Base-by-base conservation (phyloP, 2,888 invertebrate genomes). In the Eilema sororculum region DNA sequence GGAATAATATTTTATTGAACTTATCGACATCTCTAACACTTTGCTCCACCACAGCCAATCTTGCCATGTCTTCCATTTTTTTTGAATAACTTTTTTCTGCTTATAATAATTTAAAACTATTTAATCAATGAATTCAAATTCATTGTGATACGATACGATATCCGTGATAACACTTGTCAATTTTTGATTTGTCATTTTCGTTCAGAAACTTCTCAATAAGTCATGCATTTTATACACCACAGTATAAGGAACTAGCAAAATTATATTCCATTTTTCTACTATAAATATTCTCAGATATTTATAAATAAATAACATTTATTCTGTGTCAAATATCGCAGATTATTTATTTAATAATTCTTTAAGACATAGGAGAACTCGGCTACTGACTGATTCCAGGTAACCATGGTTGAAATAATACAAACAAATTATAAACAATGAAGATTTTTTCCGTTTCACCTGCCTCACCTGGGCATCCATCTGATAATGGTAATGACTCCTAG, bases 31-130 rank as follows among this genome's bases (percentile, higher is more conserved):
- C 88, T 68, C 87, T 80, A 30, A 94, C 78, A 74, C 86, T 87
- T 81, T 92, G 91, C 83, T 95, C 95, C n/a, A 95, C 86, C 56
- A 93, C 80, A 74, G 95, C 95, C 65, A 95, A 86, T 67, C 95
- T 91, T 58, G 95, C 95, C 89, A 91, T 92, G 75, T 93, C 93
- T 77, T 95, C 95, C 95, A 95, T 95, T 86, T 79, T 90, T 69
- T 56, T 80, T 73, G 76, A 66, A 68, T 62, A 69, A 67, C 65
- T 74, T 66, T 75, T 71, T 71, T 61, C 65, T 60, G 68, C 65
- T 71, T 74, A 68, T 41, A 72, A 70, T 75, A 71, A 68, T 72
- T 25, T 65, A 73, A 33, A 72, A 73, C 70, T 74, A 77, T 60
- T 77, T 64, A 64, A 78, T 65, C 73, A 68, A 58, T 58, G 62